Conservation (phyloP, 2,888 invertebrate species). For the Erpobdella octoculata region DNA sequence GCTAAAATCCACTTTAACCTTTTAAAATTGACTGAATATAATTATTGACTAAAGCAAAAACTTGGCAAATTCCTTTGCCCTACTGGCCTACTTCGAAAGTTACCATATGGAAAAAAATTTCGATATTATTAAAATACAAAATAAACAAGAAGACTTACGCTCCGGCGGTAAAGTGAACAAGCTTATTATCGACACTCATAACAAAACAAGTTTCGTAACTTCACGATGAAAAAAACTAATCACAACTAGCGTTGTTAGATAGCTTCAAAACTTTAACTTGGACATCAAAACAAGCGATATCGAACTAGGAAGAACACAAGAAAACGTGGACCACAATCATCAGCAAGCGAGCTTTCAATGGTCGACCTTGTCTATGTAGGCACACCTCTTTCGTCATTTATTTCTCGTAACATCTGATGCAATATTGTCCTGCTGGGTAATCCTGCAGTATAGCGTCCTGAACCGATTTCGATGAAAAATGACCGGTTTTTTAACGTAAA, state of each 20-base stretch:
- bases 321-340: background rate
- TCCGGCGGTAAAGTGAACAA: conserved; percentile 28
- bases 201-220: background rate
- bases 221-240: background rate
- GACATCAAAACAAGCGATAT: background rate
- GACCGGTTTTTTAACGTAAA: no score
- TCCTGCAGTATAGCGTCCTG: no score
- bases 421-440: no score
- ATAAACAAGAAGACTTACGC: conserved; percentile 24
- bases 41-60: no score
- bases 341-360: no score
- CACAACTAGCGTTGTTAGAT: background rate
- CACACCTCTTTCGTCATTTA: conserved; percentile 5
- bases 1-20: no score
- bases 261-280: background rate
- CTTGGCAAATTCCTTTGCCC: no score
- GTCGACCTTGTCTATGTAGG: conserved; percentile 3
- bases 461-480: no score
- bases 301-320: background rate
- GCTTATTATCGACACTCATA: conserved; percentile 29
- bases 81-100: no score
- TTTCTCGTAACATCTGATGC: background rate
- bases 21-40: no score
- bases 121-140: no score
- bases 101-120: no score